Evolutionary conservation across 2,113 vertebrate genomes (phyloP), one percentile per base, ranked within the genome.

Genomic region (Anarhynchus alexandrinus): DNA sequence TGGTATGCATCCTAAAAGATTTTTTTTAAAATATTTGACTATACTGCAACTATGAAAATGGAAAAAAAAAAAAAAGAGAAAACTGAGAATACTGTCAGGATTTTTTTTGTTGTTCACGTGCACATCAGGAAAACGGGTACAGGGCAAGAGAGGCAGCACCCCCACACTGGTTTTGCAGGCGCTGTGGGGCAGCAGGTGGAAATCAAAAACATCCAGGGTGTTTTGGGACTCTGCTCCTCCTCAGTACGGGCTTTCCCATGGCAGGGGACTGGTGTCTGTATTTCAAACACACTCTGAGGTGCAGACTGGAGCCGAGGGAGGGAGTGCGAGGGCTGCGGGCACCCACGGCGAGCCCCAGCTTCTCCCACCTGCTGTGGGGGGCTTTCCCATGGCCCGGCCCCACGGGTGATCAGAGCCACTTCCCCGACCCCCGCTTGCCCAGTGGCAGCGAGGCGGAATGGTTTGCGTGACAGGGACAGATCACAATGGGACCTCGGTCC

Each of bases 361-460:
- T 49, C 18, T 54, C 26, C 19, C 22, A 21, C 34, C 47, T 64
- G 43, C 30, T 55, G 15, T 2, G 6, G 13, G 23, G 42, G 22
- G 1, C 14, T 51, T 55, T 72, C 17, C 61, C 27, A 22, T 0
- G 2, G 20, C 61, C n/a, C 1, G 1, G n/a, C 30, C 11, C 20
- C 71, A 45, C 1, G 4, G 26, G 32, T 15, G 3, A 57, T 12
- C 45, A 66, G 21, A 49, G n/a, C 22, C 2, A 3, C 78, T 55
- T 49, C 32, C 8, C 36, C 2, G 34, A 11, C 4, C 13, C 42
- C 61, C 62, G 72, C 81, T 57, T 3, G 6, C n/a, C 26, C 66
- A 36, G 17, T 8, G 3, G n/a, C 21, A 45, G 18, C 3, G 5
- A 29, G 34, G 12, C n/a, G 11, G 47, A 38, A 23, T 14, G 34